Conservation (phyloP, 2,888 invertebrate genomes). For the Cataglyphis cursor region DNA sequence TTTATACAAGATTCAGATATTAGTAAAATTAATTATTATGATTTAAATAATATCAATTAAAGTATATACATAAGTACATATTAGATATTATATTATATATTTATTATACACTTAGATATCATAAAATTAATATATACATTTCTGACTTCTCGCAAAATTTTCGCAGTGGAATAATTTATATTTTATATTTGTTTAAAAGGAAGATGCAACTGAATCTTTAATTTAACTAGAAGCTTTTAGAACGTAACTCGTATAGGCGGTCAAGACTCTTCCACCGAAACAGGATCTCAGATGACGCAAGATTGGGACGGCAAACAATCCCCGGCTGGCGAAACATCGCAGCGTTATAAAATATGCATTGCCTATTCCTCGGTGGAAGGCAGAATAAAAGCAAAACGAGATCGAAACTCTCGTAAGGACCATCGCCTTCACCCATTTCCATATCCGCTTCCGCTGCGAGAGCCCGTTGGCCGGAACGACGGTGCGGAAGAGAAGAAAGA, state of each 20-base stretch:
- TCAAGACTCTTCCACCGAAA: conserved; percentile 4
- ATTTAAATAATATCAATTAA: background rate
- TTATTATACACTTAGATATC: background rate
- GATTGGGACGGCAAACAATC: conserved; percentile 1
- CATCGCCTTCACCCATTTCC: conserved; percentile 76
- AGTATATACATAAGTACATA: background rate
- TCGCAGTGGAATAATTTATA: background rate
- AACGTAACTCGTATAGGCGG: background rate
- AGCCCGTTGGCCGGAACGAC: conserved; percentile 30
- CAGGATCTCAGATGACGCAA: conserved; percentile 13
- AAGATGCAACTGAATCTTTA: conserved; percentile 1
- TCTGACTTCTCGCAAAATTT: background rate
- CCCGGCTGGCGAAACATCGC: conserved; percentile 65
- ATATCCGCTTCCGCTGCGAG: conserved; percentile 72
- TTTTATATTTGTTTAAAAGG: background rate
- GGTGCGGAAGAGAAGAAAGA: background rate
- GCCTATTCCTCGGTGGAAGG: conserved; percentile 76
- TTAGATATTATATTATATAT: background rate
- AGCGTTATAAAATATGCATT: conserved; percentile 84
- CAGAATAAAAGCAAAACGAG: conserved; percentile 79
- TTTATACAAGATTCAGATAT: background rate
- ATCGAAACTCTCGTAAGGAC: conserved; percentile 73
- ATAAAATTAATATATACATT: background rate
- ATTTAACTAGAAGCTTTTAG: background rate
- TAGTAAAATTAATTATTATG: conserved; percentile 4